Evolutionary conservation across 2,797 vertebrate genomes (phyloP).

Genomic region (Netta rufina): DNA sequence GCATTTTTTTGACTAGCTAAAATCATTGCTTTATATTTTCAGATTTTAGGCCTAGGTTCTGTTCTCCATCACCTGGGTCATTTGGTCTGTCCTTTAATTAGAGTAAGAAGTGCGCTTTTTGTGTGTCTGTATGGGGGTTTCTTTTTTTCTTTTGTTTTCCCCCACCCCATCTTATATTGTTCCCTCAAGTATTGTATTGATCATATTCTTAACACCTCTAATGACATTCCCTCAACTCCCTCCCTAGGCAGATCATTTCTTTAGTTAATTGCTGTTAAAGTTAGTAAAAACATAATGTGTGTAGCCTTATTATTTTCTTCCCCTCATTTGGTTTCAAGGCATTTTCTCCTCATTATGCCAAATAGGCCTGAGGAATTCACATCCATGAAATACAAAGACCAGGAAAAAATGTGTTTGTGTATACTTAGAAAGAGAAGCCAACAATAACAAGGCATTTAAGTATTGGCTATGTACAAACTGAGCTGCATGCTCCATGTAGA

Average conservation of each 20-base stretch:
- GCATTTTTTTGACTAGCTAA: background rate
- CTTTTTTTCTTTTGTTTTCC: too few relatives aligned
- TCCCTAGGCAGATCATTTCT: constrained; percentile 18
- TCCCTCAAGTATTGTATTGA: background rate
- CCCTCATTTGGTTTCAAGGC: constrained; percentile 37
- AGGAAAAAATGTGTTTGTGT: background rate
- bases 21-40: background rate
- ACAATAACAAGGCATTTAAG: background rate
- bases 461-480: background rate
- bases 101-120: background rate
- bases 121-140: background rate
- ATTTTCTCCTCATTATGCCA: constrained; percentile 12
- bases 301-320: constrained; percentile 43
- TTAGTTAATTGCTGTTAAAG: constrained; percentile 23
- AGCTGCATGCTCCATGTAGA: background rate
- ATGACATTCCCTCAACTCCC: background rate
- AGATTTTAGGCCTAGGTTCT: background rate
- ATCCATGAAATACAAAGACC: background rate
- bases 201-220: background rate
- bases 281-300: constrained; percentile 27
- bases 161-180: background rate
- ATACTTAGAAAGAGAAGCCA: background rate
- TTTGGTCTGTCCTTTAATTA: background rate
- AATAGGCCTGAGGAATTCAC: background rate
- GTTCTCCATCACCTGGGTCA: background rate